Evolutionary conservation across 2,888 invertebrate genomes (phyloP).

Genomic region (Vandiemenella viatica): DNA sequence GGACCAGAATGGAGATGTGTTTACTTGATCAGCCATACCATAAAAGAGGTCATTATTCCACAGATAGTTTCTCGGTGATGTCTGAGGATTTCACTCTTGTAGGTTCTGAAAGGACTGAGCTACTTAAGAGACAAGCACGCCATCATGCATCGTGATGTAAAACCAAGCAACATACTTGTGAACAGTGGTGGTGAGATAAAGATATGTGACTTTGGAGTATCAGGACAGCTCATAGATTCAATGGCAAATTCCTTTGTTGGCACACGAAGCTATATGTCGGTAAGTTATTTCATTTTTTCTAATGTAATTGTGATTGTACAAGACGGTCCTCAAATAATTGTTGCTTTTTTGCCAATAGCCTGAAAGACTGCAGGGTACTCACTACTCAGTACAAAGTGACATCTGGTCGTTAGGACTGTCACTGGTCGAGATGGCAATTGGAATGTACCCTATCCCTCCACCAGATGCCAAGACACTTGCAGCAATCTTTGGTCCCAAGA

Average conservation of each 20-base stretch:
- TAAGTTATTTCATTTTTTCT: slow-evolving; percentile 37
- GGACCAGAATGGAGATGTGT: no score
- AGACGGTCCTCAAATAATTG: background rate
- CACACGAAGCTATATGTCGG: slow-evolving; percentile 98
- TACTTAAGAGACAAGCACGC: slow-evolving; percentile 96
- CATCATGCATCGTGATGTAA: slow-evolving; percentile 90
- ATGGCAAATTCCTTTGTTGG: slow-evolving; percentile 99
- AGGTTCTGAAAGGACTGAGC: slow-evolving; percentile 86
- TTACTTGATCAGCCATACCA: no score
- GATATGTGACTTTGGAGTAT: slow-evolving; percentile 98
- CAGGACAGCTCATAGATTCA: slow-evolving; percentile 95
- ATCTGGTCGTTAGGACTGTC: slow-evolving; percentile 97
- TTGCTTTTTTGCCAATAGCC: slow-evolving; percentile 44
- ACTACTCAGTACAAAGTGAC: slow-evolving; percentile 96
- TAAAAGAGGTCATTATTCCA: no score
- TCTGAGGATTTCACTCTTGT: no score
- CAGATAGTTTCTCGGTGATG: no score
- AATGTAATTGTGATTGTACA: background rate
- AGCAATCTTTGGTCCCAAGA: slow-evolving; percentile 55
- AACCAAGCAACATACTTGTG: slow-evolving; percentile 95
- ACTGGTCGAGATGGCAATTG: slow-evolving; percentile 96
- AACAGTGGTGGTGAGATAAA: slow-evolving; percentile 98
- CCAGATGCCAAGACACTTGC: slow-evolving; percentile 76
- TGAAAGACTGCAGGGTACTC: slow-evolving; percentile 92
- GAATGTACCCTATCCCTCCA: slow-evolving; percentile 97